Evolutionary conservation across 1,140 invertebrate genomes (phyloP).

Genomic region (Caerostris extrusa): DNA sequence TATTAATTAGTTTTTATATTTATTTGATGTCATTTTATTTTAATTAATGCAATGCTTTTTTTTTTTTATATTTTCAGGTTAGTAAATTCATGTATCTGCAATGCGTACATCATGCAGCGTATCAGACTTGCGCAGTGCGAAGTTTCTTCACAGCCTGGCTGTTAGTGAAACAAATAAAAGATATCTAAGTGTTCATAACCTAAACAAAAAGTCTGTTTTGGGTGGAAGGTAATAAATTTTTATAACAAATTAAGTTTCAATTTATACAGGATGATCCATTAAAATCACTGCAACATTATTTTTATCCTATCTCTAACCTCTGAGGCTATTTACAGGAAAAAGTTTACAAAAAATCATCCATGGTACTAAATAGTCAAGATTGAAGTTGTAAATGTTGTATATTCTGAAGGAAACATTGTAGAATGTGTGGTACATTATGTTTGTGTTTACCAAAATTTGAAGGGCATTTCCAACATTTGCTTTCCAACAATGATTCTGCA

Average conservation of each 20-base stretch:
- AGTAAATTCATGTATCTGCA: conserved; percentile 8
- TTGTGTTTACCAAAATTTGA: no score
- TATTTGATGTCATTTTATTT: background rate
- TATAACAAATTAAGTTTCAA: background rate
- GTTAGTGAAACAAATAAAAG: conserved; percentile 32
- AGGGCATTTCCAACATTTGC: no score
- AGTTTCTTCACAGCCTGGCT: background rate
- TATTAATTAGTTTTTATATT: background rate
- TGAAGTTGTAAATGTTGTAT: background rate
- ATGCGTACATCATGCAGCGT: conserved; percentile 72
- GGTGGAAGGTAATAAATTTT: conserved; percentile 61
- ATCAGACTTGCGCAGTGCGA: conserved; percentile 60
- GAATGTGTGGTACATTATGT: no score
- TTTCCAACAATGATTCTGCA: no score
- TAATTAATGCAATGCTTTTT: background rate
- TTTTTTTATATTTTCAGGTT: background rate
- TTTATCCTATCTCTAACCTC: no score
- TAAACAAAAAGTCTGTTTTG: conserved; percentile 29
- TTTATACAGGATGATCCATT: background rate
- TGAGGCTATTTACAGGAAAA: background rate
- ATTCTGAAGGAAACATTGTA: background rate
- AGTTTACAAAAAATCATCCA: background rate
- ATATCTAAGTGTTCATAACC: background rate
- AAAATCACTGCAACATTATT: background rate
- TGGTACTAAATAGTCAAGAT: background rate